A percentile compares a stretch with the other conserved stretches of the same genome.
phyloP scores from a whole-genome alignment of 2,888 invertebrate species.

The Platerodrilus igneus region DNA sequence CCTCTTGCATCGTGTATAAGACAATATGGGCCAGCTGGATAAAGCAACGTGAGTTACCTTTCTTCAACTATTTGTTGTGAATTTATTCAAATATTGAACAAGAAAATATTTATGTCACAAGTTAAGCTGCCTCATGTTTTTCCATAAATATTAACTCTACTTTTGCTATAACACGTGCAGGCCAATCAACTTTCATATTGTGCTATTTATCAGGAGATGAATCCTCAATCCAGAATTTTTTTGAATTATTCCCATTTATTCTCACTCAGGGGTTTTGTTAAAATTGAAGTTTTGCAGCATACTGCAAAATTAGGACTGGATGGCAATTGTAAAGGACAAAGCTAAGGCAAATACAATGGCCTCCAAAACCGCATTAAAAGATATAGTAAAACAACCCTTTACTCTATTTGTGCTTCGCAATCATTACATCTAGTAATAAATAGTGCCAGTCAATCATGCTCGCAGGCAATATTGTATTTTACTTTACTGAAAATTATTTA shows the following conservation, averaged over 20 bases:
- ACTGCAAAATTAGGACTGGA: slow-evolving; percentile 20
- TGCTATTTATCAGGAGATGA: slow-evolving; percentile 14
- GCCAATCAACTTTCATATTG: too few relatives aligned
- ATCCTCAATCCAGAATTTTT: slow-evolving; percentile 23
- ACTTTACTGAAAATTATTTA: slow-evolving; percentile 28
- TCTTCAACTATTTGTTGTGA: slow-evolving; percentile 17
- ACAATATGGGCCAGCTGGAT: slow-evolving; percentile 9
- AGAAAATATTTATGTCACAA: slow-evolving; percentile 13
- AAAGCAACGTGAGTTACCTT: slow-evolving; percentile 11
- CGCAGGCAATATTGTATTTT: too few relatives aligned
- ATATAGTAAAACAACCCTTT: slow-evolving; percentile 18
- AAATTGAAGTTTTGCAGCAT: slow-evolving; percentile 16
- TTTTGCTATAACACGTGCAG: too few relatives aligned
- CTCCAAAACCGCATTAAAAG: slow-evolving; percentile 29
- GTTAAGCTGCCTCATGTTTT: slow-evolving; percentile 21
- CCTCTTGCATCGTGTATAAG: slow-evolving; percentile 2
- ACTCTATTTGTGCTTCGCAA: too few relatives aligned
- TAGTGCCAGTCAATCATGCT: too few relatives aligned
- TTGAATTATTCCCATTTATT: slow-evolving; percentile 25
- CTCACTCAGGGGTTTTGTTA: slow-evolving; percentile 25
- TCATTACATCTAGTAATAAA: too few relatives aligned
- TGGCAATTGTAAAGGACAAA: slow-evolving; percentile 27
- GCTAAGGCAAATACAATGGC: slow-evolving; percentile 27
- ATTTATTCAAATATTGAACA: slow-evolving; percentile 16
- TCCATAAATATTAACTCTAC: slow-evolving; percentile 22